Evolutionary conservation across 1,140 invertebrate genomes (phyloP).

Genomic region (Neelides sp.): DNA sequence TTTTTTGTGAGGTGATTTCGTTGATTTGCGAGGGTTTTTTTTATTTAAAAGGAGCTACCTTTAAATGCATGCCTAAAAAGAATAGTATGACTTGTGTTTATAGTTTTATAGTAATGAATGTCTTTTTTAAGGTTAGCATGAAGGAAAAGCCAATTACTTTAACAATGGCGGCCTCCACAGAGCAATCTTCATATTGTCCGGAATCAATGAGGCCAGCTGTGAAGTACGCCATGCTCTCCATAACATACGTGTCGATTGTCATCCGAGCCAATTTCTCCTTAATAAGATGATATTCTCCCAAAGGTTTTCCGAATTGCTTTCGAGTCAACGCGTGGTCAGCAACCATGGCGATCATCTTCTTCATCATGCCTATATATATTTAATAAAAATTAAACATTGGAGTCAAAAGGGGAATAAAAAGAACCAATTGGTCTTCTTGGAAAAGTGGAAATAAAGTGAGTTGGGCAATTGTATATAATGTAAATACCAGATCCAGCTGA

Average conservation of each 20-base stretch:
- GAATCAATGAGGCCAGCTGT: conserved; percentile 55
- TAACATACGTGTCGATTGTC: conserved; percentile 47
- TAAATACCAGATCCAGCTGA: conserved; percentile 36
- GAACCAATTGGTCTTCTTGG: too few species aligned
- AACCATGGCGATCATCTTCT: conserved; percentile 39
- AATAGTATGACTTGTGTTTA: background rate
- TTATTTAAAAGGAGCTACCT: too few species aligned
- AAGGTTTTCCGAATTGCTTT: conserved; percentile 50
- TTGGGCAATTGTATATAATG: too few species aligned
- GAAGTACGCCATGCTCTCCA: conserved; percentile 65
- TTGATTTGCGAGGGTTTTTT: too few species aligned
- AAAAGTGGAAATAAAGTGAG: too few species aligned
- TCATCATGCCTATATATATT: conserved; percentile 36
- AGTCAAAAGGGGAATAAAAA: too few species aligned
- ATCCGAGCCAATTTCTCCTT: conserved; percentile 46
- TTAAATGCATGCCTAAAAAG: too few species aligned
- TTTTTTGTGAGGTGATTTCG: too few species aligned
- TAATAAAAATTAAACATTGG: too few species aligned
- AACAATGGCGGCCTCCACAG: conserved; percentile 64
- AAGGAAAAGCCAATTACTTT: conserved; percentile 45
- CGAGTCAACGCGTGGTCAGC: conserved; percentile 47
- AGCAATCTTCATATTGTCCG: conserved; percentile 52
- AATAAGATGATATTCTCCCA: conserved; percentile 44
- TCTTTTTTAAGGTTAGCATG: background rate
- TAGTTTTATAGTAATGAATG: conserved; percentile 1